A percentile compares a stretch with the other conserved stretches of the same genome.
phyloP scores from a whole-genome alignment of 92 coral and sea anemone genomes.

The Nematostella vectensis region DNA sequence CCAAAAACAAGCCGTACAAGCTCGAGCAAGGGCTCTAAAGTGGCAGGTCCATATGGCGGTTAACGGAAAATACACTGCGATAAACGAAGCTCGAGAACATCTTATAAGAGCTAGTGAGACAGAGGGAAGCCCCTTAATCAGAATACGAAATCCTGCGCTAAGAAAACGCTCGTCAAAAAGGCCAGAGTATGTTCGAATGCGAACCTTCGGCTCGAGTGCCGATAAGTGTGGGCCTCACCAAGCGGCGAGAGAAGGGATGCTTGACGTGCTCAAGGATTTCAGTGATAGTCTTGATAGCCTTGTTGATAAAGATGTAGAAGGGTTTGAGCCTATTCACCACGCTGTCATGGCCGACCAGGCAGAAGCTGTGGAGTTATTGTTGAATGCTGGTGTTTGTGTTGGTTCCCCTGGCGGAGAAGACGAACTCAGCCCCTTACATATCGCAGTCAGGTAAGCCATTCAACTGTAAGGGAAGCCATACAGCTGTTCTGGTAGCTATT shows the following conservation, averaged over 20 bases:
- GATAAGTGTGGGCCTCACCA: constrained; percentile 15
- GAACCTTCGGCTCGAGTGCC: constrained; percentile 15
- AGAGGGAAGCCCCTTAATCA: constrained; percentile 15
- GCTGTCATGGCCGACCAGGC: constrained; percentile 49
- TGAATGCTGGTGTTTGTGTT: constrained; percentile 35
- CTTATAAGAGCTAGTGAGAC: background rate
- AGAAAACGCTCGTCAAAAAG: background rate
- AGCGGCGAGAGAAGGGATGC: constrained; percentile 18
- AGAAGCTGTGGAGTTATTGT: constrained; percentile 20
- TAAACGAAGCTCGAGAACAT: background rate
- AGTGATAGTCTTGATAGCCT: constrained; percentile 7
- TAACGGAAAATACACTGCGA: background rate
- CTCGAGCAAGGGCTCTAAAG: background rate
- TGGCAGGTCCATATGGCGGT: background rate
- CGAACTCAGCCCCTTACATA: constrained; percentile 47
- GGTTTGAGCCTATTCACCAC: constrained; percentile 42
- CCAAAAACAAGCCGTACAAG: background rate
- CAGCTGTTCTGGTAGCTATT: background rate
- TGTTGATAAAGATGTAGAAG: constrained; percentile 24
- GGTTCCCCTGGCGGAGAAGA: constrained; percentile 14
- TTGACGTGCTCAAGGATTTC: constrained; percentile 4
- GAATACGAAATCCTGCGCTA: constrained; percentile 9
- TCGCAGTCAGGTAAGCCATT: constrained; percentile 53
- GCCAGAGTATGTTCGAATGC: constrained; percentile 10
- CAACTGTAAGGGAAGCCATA: background rate